Conservation (phyloP, 2,888 invertebrate species). For the Thecocarcelia acutangulata region DNA sequence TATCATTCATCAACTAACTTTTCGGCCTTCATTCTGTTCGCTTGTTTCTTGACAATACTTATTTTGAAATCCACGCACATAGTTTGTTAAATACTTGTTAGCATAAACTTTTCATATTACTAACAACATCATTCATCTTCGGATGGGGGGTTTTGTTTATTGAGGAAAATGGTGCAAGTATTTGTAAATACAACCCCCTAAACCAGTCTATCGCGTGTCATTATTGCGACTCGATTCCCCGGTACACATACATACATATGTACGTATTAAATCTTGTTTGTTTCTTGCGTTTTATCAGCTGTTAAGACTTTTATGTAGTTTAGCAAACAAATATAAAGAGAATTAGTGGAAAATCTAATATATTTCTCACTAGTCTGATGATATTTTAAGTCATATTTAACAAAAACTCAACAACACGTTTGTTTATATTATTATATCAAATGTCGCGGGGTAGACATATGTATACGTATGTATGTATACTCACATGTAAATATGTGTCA, state of each 20-base stretch:
- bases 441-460: too few relatives aligned
- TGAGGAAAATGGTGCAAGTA: too few relatives aligned
- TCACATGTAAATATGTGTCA: too few relatives aligned
- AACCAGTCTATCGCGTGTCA: not conserved
- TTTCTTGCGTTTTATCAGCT: not conserved
- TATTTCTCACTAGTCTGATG: constrained; percentile 22
- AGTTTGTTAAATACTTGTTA: constrained; percentile 61
- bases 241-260: too few relatives aligned
- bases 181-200: too few relatives aligned
- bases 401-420: too few relatives aligned
- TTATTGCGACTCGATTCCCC: not conserved
- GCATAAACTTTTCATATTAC: constrained; percentile 42
- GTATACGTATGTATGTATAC: too few relatives aligned
- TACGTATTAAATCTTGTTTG: too few relatives aligned
- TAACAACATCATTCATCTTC: constrained; percentile 8
- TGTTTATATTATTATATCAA: too few relatives aligned
- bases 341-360: constrained; percentile 21
- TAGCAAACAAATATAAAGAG: not conserved
- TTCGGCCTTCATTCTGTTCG: too few relatives aligned
- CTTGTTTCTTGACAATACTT: not conserved
- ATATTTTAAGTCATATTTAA: too few relatives aligned
- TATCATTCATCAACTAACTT: too few relatives aligned
- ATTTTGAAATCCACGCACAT: constrained; percentile 56
- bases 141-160: constrained; percentile 3
- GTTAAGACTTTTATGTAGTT: constrained; percentile 1